These are phyloP conservation scores for Chrosomus eos DNA, from an alignment of 2,797 vertebrate species.

Conservation along the genomic window DNA sequence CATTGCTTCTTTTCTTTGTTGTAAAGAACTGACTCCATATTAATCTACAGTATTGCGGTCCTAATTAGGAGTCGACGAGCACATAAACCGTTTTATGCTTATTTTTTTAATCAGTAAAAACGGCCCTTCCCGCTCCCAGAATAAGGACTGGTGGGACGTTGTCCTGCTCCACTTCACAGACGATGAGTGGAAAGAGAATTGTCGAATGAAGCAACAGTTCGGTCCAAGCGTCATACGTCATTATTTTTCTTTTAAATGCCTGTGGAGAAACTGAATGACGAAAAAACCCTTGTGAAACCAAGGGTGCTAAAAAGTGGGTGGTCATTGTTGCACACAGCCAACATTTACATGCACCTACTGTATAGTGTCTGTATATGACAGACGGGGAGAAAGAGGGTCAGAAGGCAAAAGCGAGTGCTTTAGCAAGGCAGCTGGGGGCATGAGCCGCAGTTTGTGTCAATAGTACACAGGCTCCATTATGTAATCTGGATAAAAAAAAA, in stretches of 20 bases:
- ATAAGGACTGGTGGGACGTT: too few species aligned
- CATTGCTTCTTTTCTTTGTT: too few species aligned
- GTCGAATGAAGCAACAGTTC: too few species aligned
- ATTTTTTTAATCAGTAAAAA: too few species aligned
- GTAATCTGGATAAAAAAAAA: constrained; percentile 62
- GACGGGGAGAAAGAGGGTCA: neutral
- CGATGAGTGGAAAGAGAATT: too few species aligned
- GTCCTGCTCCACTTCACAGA: too few species aligned
- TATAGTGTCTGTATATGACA: neutral
- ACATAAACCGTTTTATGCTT: too few species aligned
- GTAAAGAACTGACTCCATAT: too few species aligned
- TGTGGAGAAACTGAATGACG: neutral
- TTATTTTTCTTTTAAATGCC: neutral
- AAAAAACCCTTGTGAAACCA: neutral
- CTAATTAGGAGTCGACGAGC: too few species aligned
- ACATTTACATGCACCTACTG: neutral
- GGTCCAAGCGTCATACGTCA: too few species aligned
- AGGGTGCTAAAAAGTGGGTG: neutral
- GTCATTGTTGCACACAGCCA: neutral
- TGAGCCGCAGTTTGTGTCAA: constrained; percentile 66
- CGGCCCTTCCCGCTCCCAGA: too few species aligned
- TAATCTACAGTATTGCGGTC: too few species aligned
- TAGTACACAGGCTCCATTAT: constrained; percentile 67
- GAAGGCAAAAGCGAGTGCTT: constrained; percentile 62
- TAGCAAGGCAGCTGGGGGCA: constrained; percentile 66